Evolutionary conservation across 2,113 vertebrate species (phyloP), one percentile per base, ranked within the genome.

Genomic region (Rhabdornis inornatus): DNA sequence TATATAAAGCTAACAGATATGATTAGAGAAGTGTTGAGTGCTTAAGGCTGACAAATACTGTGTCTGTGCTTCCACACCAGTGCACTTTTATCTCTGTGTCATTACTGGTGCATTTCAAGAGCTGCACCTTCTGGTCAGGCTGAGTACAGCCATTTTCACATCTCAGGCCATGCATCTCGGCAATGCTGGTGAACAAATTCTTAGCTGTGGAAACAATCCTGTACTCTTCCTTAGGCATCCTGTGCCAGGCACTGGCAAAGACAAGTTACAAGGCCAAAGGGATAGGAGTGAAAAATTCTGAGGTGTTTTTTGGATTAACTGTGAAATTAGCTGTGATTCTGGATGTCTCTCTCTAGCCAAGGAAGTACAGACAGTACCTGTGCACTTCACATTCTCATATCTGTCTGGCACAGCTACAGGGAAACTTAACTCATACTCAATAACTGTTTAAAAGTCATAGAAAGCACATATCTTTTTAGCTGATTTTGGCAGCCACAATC

Each of bases 51-150:
- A 11, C 19, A 27, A 40, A 16, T 71, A 27, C 8, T 6, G 3
- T 23, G 28, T 79, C 1, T 28, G 4, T 71, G 17, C 40, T 80
- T 60, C 40, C 22, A 37, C 3, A 39, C 10, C 21, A 3, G 21
- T 4, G 9, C 18, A 17, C 6, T 12, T 22, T 10, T n/a, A 47
- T 19, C 30, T 61, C 9, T 14, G 31, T 57, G 37, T 65, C 24
- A 4, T 35, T 30, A 11, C 9, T 35, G 50, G 37, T 42, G 39
- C 0, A 0, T 6, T 11, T 12, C 31, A 76, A 44, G 39, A 57
- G 42, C 63, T 83, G 59, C 19, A 47, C 35, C 35, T 80, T 77
- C 33, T 75, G 69, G 7, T 50, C 52, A 47, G 89, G 18, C 23
- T 63, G 39, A 25, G 2, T 28, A 24, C 2, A 4, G 50, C 28